A percentile compares a stretch with the other conserved stretches of the same genome.
Conservation (phyloP, 30 jellyfish, hydroid and myxozoan species). For the Turritopsis rubra region DNA sequence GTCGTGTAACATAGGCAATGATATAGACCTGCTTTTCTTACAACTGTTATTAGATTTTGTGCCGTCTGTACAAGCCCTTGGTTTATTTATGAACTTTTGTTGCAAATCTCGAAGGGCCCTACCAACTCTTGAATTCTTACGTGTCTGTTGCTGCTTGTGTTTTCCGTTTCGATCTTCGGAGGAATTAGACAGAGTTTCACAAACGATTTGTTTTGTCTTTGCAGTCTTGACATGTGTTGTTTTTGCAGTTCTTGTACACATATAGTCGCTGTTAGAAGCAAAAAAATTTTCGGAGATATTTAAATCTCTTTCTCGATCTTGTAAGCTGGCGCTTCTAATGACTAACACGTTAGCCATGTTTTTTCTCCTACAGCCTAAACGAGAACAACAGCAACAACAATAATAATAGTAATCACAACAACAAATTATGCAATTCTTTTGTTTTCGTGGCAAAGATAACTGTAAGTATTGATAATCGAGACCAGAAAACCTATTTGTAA, state of each 20-base stretch:
- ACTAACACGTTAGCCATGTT: background rate
- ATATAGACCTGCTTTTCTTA: background rate
- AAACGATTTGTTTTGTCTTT: background rate
- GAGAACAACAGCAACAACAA: too few species aligned
- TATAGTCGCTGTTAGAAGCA: background rate
- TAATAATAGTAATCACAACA: too few species aligned
- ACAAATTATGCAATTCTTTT: too few species aligned
- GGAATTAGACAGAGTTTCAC: background rate
- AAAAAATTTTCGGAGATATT: background rate
- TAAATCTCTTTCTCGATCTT: background rate
- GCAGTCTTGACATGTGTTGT: background rate
- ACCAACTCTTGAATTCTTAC: slow-evolving; percentile 9
- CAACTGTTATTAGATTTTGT: background rate
- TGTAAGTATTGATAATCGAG: too few species aligned
- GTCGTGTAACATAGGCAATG: background rate
- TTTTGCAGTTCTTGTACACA: background rate
- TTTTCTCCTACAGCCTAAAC: too few species aligned
- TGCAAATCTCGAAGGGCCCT: slow-evolving; percentile 2
- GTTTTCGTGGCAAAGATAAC: too few species aligned
- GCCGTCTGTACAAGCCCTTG: background rate
- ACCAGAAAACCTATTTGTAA: too few species aligned
- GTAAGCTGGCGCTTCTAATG: background rate
- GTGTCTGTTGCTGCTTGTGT: background rate
- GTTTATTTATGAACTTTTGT: background rate
- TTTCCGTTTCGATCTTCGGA: background rate